Conservation (phyloP, 2,113 vertebrate species). For the Entelurus aequoreus region DNA sequence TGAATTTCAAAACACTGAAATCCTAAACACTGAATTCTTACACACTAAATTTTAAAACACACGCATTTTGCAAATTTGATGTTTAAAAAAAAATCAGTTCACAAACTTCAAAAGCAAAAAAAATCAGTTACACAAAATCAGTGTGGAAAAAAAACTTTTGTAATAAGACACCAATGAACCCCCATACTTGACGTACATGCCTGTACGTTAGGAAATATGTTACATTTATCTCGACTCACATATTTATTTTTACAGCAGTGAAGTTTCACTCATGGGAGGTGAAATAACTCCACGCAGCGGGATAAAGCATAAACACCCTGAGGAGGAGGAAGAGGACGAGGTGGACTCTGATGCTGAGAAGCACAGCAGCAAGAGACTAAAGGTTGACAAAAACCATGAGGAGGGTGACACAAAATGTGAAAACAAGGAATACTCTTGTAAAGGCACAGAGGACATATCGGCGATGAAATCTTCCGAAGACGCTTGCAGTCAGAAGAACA, state of each 20-base stretch:
- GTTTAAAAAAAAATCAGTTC: too few relatives aligned
- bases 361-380: conserved; percentile 87
- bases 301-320: conserved; percentile 81
- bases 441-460: conserved; percentile 66
- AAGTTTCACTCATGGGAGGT: conserved; percentile 71
- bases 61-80: too few relatives aligned
- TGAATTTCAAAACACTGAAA: too few relatives aligned
- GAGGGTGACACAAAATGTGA: conserved; percentile 64
- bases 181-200: background rate
- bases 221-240: background rate
- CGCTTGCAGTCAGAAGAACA: conserved; percentile 55
- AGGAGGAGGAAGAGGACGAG: conserved; percentile 55
- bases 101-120: too few relatives aligned
- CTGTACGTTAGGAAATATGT: background rate
- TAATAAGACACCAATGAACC: too few relatives aligned
- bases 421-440: conserved; percentile 60
- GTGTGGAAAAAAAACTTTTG: too few relatives aligned
- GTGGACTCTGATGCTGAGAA: conserved; percentile 72
- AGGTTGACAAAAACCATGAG: conserved; percentile 71
- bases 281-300: conserved; percentile 70
- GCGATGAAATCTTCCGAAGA: conserved; percentile 69
- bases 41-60: too few relatives aligned
- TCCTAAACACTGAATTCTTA: too few relatives aligned
- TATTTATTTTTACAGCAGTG: conserved; percentile 62
- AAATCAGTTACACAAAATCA: too few relatives aligned